Evolutionary conservation across 2,888 invertebrate species (phyloP), one percentile per base, ranked within the genome.

Genomic region (Cepaea hortensis): DNA sequence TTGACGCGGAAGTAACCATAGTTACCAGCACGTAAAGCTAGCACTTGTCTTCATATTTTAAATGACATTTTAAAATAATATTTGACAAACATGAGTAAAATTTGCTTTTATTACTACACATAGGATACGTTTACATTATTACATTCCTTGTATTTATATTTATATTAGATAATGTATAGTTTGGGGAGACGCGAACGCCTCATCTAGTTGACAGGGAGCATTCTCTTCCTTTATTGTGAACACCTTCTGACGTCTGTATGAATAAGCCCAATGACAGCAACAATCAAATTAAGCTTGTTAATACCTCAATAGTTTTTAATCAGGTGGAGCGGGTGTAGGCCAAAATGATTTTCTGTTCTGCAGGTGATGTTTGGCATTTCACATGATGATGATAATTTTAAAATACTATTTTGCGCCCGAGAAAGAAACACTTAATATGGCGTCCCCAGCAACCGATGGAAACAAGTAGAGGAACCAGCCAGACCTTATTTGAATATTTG

Each of bases 371-470:
- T 35, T 35, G 35, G 35, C 35, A 35, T 35, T 35, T 35, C 35
- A 35, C 35, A 35, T 35, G 35, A 35, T 35, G 35, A 35, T 83
- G 62, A 77, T 20, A 65, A 68, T 6, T 6, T 81, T 48, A 48
- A 72, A 77, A 20, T 87, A 46, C 90, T 89, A 85, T 85, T 75
- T 11, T 46, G 77, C 77, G 88, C 85, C 85, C 86, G 18, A 50
- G 9, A 72, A 86, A 4, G 48, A 50, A 50, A 87, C 20, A 84
- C 84, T 23, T 13, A 68, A 73, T 23, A 23, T 65, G 77, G 88
- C 88, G 90, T 90, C 91, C 91, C 86, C 91, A 91, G 92, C 92
- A 92, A 93, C 93, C 91, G 92, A 92, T 76, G 76, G 76, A 48
- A n/a, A 50, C 76, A 9, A 48, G 50, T 4, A 68, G 18, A 18